Base-by-base conservation (phyloP, 2,113 vertebrate genomes). In the Ivindomyrus marchei region DNA sequence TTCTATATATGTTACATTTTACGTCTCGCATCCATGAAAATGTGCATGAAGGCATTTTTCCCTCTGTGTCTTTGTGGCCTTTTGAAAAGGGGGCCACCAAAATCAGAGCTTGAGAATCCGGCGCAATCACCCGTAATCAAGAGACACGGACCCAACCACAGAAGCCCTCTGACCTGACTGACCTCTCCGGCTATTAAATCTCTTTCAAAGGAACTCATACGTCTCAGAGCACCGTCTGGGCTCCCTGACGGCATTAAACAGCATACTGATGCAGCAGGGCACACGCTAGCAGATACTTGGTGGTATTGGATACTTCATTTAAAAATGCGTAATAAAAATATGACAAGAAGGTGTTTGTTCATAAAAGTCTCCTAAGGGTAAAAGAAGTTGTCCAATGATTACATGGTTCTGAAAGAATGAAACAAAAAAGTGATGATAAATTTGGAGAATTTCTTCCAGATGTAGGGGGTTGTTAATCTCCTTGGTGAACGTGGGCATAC, bases 361-460 rank as follows among this genome's bases (percentile, higher is more conserved):
- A 88, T 74, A 15, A 19, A 88, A 88, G 17, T 21, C 39, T 47
- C 42, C 42, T 49, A 74, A 31, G 42, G n/a, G n/a, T 31, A 46
- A 3, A 70, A 36, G 17, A 45, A 31, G 42, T 46, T 50, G 21
- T 42, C 53, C 45, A 85, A 46, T 58, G 53, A 62, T 88, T 56
- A 88, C 39, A 11, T 31, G 87, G 17, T 56, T 88, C 27, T 58
- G 45, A 86, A 86, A 31, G 80, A 6, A 31, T 24, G 36, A 39
- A 10, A 53, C 31, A 24, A 52, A 10, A 52, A 19, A 83, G 74
- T 85, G 80, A 90, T 91, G 89, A 90, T 90, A 91, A 89, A 93
- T 91, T 88, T 45, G 31, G 88, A 24, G 89, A 91, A 93, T 93
- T 90, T 90, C 90, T 93, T 92, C 91, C 92, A 93, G 93, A 93